Evolutionary conservation across 1,140 invertebrate genomes (phyloP).

Genomic region (Tetramorium parvispinum): DNA sequence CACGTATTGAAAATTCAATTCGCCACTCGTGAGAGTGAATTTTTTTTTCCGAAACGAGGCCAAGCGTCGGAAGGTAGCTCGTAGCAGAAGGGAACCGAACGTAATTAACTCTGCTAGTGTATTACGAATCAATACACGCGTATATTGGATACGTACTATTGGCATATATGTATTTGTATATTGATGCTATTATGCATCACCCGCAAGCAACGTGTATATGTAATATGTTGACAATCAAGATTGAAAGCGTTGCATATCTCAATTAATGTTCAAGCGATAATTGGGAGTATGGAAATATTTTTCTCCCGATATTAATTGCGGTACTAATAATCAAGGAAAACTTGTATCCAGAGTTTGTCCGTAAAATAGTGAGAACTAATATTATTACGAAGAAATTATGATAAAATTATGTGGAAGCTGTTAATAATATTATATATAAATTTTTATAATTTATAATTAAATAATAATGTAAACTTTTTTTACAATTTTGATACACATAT

Average conservation of each 20-base stretch:
- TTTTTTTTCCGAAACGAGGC: conserved; percentile 11
- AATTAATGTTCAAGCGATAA: conserved; percentile 21
- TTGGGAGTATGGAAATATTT: conserved; percentile 5
- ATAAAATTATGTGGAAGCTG: neutral
- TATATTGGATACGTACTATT: conserved; percentile 42
- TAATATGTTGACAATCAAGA: conserved; percentile 41
- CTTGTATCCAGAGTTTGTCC: neutral
- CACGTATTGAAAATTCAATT: conserved; percentile 46
- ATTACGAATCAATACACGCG: conserved; percentile 51
- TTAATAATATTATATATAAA: neutral
- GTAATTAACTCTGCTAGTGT: conserved; percentile 47
- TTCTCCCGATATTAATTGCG: neutral
- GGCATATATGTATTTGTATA: conserved; percentile 21
- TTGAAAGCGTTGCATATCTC: conserved; percentile 28
- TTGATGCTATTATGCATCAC: conserved; percentile 37
- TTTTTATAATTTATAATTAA: too few species aligned
- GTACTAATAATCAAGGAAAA: neutral
- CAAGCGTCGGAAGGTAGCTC: neutral
- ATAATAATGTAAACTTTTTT: neutral
- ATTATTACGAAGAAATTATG: neutral
- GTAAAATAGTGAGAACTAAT: neutral
- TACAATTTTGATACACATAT: too few species aligned
- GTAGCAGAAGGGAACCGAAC: conserved; percentile 31
- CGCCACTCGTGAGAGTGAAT: conserved; percentile 12
- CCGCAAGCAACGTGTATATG: conserved; percentile 12